A percentile compares a stretch with the other conserved stretches of the same genome.
These are phyloP conservation scores for Xiphias gladius DNA, from an alignment of 2,113 vertebrate genomes.

Conservation along the genomic window DNA sequence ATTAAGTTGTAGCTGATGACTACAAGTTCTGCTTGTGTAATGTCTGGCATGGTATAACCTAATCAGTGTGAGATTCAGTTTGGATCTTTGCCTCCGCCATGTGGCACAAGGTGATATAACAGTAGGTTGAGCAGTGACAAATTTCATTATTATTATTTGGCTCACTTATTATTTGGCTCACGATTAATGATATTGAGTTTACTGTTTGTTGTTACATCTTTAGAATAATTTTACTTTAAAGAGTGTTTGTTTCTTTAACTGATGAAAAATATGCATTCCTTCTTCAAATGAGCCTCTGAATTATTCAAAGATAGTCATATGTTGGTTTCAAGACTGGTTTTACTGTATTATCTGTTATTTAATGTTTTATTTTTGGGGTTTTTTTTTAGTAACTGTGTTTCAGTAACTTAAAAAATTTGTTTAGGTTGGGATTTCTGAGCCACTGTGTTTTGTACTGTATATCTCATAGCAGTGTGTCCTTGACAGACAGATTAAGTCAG, in stretches of 20 bases:
- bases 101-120: conserved; percentile 53
- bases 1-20: background rate
- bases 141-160: background rate
- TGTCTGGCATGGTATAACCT: background rate
- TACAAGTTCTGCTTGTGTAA: background rate
- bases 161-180: no score
- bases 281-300: background rate
- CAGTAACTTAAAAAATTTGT: background rate
- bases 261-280: background rate
- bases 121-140: background rate
- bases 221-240: background rate
- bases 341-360: background rate
- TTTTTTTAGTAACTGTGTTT: background rate
- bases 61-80: background rate
- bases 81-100: conserved; percentile 66
- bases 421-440: background rate
- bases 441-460: background rate
- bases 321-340: background rate
- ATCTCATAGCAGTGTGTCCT: background rate
- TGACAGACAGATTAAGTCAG: background rate
- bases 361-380: background rate
- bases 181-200: background rate
- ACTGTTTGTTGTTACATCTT: background rate
- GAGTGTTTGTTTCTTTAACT: background rate
- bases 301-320: background rate